Evolutionary conservation across 2,888 invertebrate genomes (phyloP).

Genomic region (Aphidoletes aphidimyza): DNA sequence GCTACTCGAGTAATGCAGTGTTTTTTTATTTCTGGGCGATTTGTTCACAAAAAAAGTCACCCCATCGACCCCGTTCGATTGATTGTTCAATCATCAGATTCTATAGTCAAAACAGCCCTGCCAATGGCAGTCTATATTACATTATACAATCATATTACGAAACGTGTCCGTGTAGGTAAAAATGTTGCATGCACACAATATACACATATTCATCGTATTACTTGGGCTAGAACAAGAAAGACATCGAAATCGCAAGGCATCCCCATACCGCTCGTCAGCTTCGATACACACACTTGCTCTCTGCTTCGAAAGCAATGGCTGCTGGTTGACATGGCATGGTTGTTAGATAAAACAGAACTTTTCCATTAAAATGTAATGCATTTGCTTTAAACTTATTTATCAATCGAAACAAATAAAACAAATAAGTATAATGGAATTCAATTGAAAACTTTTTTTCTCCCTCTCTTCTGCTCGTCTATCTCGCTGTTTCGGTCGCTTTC

Average conservation of each 20-base stretch:
- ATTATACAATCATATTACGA: slow-evolving; percentile 12
- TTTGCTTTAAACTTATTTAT: slow-evolving; percentile 57
- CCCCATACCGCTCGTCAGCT: background rate
- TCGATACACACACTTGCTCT: slow-evolving; percentile 28
- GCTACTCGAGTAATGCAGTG: no score
- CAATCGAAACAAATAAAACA: slow-evolving; percentile 57
- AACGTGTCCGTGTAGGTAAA: slow-evolving; percentile 37
- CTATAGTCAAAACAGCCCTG: slow-evolving; percentile 25
- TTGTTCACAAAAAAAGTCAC: no score
- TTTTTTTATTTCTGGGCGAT: no score
- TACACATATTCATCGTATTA: background rate
- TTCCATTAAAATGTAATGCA: slow-evolving; percentile 57
- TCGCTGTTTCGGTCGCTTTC: background rate
- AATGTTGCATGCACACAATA: slow-evolving; percentile 19
- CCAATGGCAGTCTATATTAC: background rate
- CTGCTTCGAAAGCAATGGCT: slow-evolving; percentile 35
- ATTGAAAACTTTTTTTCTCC: slow-evolving; percentile 56
- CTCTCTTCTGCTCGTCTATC: background rate
- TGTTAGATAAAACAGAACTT: slow-evolving; percentile 57
- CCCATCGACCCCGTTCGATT: no score
- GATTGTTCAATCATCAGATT: background rate
- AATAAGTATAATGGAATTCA: slow-evolving; percentile 57
- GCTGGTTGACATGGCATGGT: slow-evolving; percentile 56
- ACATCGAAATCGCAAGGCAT: slow-evolving; percentile 12
- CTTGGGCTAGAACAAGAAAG: slow-evolving; percentile 8